These are phyloP conservation scores for Arvicanthis niloticus DNA, from an alignment of 2,113 vertebrate species.

Conservation along the genomic window DNA sequence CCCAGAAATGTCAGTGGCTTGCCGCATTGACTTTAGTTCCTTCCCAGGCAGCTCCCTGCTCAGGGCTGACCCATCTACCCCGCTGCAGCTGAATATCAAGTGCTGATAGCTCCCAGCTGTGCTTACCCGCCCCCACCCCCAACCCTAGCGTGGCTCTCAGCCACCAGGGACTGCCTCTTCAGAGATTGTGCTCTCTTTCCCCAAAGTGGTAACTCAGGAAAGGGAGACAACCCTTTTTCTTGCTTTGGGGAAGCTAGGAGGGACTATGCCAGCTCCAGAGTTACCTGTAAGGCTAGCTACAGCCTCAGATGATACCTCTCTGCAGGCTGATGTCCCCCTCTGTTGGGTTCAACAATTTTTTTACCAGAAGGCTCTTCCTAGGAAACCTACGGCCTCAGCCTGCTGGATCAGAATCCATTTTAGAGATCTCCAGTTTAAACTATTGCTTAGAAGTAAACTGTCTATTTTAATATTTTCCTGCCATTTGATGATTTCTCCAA, in stretches of 20 bases:
- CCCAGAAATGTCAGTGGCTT: background rate
- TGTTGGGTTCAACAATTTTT: background rate
- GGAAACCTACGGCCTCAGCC: background rate
- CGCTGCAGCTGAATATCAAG: background rate
- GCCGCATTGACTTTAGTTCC: background rate
- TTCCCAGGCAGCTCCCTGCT: background rate
- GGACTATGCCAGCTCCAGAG: background rate
- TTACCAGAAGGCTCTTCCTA: background rate
- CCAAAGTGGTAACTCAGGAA: background rate
- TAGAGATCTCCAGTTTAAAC: background rate
- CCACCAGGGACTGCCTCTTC: background rate
- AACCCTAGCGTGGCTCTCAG: background rate
- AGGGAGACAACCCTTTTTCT: background rate
- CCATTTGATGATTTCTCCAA: conserved; percentile 19
- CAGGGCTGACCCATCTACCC: background rate
- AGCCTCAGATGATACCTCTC: background rate
- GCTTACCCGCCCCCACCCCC: background rate
- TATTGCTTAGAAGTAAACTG: background rate
- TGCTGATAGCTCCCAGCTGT: background rate
- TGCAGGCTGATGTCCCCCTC: background rate
- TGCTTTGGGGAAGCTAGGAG: background rate
- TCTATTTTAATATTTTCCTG: conserved; percentile 40
- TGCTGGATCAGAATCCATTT: background rate
- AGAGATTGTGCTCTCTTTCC: too few relatives aligned
- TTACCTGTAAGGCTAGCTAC: background rate